Conservation (phyloP, 2,113 vertebrate species). For the Seriola rivoliana region DNA sequence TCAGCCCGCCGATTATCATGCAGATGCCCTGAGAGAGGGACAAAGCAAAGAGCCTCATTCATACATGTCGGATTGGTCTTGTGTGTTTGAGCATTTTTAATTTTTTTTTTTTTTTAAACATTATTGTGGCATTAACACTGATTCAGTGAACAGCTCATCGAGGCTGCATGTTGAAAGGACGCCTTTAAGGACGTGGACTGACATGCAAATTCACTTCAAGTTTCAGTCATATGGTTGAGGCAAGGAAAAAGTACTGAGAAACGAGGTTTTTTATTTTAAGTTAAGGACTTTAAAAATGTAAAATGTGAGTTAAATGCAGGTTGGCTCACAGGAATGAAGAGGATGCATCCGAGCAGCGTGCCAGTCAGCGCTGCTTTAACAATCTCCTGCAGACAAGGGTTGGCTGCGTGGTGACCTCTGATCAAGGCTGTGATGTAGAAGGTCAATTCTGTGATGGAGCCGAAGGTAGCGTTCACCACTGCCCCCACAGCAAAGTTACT, state of each 20-base stretch:
- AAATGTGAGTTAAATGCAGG: not conserved
- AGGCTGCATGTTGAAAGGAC: not conserved
- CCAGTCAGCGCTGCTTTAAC: constrained; percentile 90
- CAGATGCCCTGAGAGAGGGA: constrained; percentile 86
- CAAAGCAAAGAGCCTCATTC: not conserved
- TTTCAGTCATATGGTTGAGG: not conserved
- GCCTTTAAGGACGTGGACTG: not conserved
- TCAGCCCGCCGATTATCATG: constrained; percentile 91
- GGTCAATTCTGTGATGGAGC: constrained; percentile 91
- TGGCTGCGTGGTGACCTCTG: constrained; percentile 83
- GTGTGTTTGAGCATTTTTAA: not conserved
- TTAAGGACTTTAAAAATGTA: not conserved
- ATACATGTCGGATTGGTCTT: not conserved
- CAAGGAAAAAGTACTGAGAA: not conserved
- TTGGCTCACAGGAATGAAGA: constrained; percentile 88
- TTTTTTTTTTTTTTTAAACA: not conserved
- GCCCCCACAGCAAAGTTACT: constrained; percentile 92
- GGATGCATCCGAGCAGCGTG: constrained; percentile 90
- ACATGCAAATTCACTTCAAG: not conserved
- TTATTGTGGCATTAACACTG: not conserved
- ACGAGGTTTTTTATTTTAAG: not conserved
- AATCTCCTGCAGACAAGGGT: constrained; percentile 89
- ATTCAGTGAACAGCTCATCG: not conserved
- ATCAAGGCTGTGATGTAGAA: constrained; percentile 93
- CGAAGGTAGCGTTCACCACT: constrained; percentile 91